These are phyloP conservation scores for Falcunculus frontatus DNA, from an alignment of 2,113 vertebrate species.

Conservation along the genomic window DNA sequence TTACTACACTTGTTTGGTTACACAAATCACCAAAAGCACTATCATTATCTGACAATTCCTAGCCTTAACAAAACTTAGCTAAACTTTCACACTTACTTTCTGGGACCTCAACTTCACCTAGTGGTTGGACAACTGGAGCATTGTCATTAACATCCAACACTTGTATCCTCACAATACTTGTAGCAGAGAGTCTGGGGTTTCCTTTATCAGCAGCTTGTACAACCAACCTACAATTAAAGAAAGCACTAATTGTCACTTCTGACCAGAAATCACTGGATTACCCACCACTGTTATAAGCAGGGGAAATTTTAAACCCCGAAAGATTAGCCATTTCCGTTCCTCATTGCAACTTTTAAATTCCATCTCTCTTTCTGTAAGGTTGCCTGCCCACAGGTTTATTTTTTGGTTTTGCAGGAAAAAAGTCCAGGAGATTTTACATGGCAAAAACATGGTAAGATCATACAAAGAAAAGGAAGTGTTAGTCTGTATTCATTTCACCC, in stretches of 20 bases:
- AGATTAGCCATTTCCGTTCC: background rate
- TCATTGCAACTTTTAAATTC: background rate
- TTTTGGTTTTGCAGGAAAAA: background rate
- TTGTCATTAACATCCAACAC: conserved; percentile 92
- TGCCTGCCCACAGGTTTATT: background rate
- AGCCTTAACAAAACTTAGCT: background rate
- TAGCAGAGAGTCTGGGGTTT: conserved; percentile 78
- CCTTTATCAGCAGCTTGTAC: conserved; percentile 86
- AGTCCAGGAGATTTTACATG: background rate
- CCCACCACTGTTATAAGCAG: background rate
- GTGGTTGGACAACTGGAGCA: conserved; percentile 76
- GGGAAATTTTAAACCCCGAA: background rate
- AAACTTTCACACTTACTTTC: conserved; percentile 80
- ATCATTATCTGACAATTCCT: background rate
- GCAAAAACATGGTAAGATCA: background rate
- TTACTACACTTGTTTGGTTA: background rate
- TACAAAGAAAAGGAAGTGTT: background rate
- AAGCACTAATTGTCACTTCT: background rate
- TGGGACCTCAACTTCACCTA: conserved; percentile 74
- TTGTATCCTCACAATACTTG: conserved; percentile 75
- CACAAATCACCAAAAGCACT: background rate
- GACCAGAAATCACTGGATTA: background rate
- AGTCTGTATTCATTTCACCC: background rate
- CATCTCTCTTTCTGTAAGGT: background rate
- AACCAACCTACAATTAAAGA: conserved; percentile 76